A percentile compares a stretch with the other conserved stretches of the same genome.
Conservation (phyloP, 2,888 invertebrate species). For the Stenchaetothrips biformis region DNA sequence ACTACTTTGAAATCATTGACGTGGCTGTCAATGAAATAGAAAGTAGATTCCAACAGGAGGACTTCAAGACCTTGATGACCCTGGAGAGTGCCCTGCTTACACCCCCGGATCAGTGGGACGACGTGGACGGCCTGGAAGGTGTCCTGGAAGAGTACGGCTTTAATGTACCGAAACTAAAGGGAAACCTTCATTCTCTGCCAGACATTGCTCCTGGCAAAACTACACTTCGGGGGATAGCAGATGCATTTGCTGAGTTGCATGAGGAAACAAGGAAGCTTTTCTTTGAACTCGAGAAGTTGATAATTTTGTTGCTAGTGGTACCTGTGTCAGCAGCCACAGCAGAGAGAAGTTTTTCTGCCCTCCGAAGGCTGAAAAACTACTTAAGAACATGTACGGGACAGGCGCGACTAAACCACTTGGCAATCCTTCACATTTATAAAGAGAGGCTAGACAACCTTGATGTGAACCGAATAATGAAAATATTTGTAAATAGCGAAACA, state of each 20-base stretch:
- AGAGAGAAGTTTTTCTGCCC: slow-evolving; percentile 35
- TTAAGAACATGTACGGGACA: slow-evolving; percentile 33
- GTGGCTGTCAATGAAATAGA: neutral
- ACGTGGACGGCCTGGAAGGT: neutral
- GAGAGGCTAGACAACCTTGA: neutral
- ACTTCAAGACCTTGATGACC: neutral
- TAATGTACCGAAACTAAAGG: slow-evolving; percentile 27
- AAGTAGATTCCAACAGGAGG: neutral
- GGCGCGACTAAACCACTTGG: slow-evolving; percentile 29
- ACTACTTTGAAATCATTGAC: neutral
- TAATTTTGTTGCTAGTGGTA: slow-evolving; percentile 34
- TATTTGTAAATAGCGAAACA: neutral
- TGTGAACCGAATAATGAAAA: neutral
- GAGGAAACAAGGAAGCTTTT: slow-evolving; percentile 29
- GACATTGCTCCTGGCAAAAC: slow-evolving; percentile 18
- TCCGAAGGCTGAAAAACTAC: slow-evolving; percentile 34
- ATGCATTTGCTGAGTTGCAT: slow-evolving; percentile 27
- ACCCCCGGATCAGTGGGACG: neutral
- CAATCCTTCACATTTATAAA: neutral
- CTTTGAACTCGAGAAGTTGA: slow-evolving; percentile 33
- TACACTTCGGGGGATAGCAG: neutral
- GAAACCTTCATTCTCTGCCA: slow-evolving; percentile 29
- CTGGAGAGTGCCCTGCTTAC: neutral
- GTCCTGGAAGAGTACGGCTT: neutral
- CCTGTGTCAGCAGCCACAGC: slow-evolving; percentile 35